A percentile compares a stretch with the other conserved stretches of the same genome.
Evolutionary conservation across 2,797 vertebrate species (phyloP).

Genomic region (Pseudochromis fuscus): DNA sequence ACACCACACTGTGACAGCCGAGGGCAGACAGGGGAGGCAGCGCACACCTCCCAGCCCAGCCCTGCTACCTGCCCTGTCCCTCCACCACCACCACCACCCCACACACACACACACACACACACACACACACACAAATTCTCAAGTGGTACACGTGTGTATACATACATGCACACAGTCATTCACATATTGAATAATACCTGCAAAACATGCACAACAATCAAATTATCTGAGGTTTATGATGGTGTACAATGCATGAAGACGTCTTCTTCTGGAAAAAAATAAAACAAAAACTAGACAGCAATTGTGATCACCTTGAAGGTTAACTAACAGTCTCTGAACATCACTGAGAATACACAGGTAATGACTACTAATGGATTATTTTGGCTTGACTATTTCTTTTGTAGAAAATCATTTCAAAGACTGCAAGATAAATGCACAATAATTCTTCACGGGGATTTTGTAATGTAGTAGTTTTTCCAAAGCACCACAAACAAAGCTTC

Average conservation of each 20-base stretch:
- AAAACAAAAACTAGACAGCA: no score
- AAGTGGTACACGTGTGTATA: constrained; percentile 45
- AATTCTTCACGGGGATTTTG: no score
- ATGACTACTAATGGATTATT: constrained; percentile 40
- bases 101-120: constrained; percentile 30
- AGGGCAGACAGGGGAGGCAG: constrained; percentile 75
- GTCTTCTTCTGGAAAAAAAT: no score
- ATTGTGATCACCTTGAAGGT: no score
- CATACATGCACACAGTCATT: background rate
- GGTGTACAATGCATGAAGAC: background rate
- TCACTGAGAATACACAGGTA: constrained; percentile 26
- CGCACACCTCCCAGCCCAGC: constrained; percentile 59
- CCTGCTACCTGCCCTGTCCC: constrained; percentile 7
- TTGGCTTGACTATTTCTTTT: constrained; percentile 23
- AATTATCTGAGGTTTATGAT: background rate
- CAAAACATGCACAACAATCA: background rate
- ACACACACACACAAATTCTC: constrained; percentile 27
- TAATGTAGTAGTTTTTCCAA: no score
- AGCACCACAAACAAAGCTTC: no score
- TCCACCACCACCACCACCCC: constrained; percentile 35
- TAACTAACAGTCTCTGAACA: constrained; percentile 10
- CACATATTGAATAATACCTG: background rate
- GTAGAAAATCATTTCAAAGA: background rate
- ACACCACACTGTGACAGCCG: constrained; percentile 79
- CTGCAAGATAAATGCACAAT: no score